These are phyloP conservation scores for Orthonychiurus folsomi DNA, from an alignment of 2,888 invertebrate genomes.

Conservation along the genomic window DNA sequence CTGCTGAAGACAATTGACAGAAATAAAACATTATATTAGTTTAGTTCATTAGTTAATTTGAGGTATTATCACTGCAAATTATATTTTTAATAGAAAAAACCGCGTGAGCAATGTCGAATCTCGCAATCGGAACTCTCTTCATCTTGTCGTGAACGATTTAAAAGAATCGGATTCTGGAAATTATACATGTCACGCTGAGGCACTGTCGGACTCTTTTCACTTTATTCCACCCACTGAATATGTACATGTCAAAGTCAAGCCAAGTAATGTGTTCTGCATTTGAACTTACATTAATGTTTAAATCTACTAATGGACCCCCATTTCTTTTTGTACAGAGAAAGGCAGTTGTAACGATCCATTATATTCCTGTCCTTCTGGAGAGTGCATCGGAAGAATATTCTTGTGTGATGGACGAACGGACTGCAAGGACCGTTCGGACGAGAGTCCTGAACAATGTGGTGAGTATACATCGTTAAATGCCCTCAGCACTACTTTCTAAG, in stretches of 20 bases:
- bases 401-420: slow-evolving; percentile 50
- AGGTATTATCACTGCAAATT: no score
- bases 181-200: slow-evolving; percentile 25
- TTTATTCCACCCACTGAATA: slow-evolving; percentile 17
- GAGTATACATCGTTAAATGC: slow-evolving; percentile 24
- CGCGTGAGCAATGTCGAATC: slow-evolving; percentile 22
- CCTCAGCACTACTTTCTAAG: neutral
- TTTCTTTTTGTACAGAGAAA: slow-evolving; percentile 22
- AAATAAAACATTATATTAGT: no score
- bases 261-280: no score
- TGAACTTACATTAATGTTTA: slow-evolving; percentile 3
- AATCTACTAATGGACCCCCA: neutral
- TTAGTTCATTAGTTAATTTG: no score
- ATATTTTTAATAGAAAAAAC: slow-evolving; percentile 24
- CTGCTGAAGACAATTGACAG: slow-evolving; percentile 3
- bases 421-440: slow-evolving; percentile 50
- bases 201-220: slow-evolving; percentile 10
- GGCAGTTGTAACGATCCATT: slow-evolving; percentile 41
- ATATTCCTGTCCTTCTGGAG: slow-evolving; percentile 43
- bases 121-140: slow-evolving; percentile 20
- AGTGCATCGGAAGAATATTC: slow-evolving; percentile 49
- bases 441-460: slow-evolving; percentile 47
- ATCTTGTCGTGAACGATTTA: slow-evolving; percentile 24
- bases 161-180: slow-evolving; percentile 29
- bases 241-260: slow-evolving; percentile 25